phyloP scores from a whole-genome alignment of 1,140 invertebrate genomes.

The Dinoponera quadriceps region DNA sequence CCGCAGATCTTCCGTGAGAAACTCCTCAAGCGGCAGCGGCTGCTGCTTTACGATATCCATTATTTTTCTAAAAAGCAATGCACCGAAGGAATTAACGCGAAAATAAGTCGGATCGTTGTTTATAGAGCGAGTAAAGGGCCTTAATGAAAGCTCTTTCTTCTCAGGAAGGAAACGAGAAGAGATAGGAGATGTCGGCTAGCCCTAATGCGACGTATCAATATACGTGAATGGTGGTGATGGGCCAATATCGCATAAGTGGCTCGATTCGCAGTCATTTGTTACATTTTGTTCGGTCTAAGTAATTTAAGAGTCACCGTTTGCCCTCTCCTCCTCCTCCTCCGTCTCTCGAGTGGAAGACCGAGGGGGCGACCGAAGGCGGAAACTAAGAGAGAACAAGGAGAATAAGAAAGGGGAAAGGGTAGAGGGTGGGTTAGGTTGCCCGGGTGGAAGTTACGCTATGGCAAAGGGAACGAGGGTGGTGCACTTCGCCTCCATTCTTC shows the following conservation, averaged over 20 bases:
- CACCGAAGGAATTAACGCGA: not conserved
- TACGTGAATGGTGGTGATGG: conserved; percentile 74
- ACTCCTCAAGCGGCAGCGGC: not conserved
- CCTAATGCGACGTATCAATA: conserved; percentile 81
- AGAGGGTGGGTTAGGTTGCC: conserved; percentile 44
- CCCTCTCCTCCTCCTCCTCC: conserved; percentile 15
- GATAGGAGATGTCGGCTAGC: conserved; percentile 57
- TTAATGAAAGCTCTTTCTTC: not conserved
- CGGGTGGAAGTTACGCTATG: conserved; percentile 22
- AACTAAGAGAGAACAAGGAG: conserved; percentile 33
- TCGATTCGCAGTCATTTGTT: conserved; percentile 82
- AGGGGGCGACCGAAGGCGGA: conserved; percentile 25
- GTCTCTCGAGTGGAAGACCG: not conserved
- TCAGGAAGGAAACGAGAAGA: not conserved
- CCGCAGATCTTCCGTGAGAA: conserved; percentile 47
- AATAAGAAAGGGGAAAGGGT: conserved; percentile 35
- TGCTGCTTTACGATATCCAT: conserved; percentile 42
- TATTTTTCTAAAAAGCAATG: conserved; percentile 43
- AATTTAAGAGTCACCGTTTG: conserved; percentile 80
- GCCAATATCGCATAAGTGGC: conserved; percentile 83
- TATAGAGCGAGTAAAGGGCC: not conserved
- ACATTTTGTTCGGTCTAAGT: conserved; percentile 83
- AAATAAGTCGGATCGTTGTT: conserved; percentile 19
- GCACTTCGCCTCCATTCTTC: conserved; percentile 80
- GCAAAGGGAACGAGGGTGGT: conserved; percentile 29